Evolutionary conservation across 2,797 vertebrate species (phyloP).

Genomic region (Tangara arthus): DNA sequence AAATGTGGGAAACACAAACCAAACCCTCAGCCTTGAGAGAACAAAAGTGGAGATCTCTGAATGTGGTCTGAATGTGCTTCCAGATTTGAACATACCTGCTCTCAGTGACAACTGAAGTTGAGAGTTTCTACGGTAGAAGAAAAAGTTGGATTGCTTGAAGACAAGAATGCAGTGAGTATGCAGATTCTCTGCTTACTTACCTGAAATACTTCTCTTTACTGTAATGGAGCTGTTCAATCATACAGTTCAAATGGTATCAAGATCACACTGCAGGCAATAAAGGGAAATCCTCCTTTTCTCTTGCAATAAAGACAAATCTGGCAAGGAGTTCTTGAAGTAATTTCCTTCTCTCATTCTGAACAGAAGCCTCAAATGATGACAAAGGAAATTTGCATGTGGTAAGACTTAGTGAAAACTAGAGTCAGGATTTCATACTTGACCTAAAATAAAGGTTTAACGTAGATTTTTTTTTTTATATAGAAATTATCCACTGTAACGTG

Average conservation of each 20-base stretch:
- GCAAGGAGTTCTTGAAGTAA: neutral
- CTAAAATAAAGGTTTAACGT: neutral
- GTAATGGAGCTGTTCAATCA: neutral
- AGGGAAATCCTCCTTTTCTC: neutral
- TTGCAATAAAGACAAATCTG: neutral
- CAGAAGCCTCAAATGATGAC: neutral
- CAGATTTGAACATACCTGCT: neutral
- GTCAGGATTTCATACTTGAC: neutral
- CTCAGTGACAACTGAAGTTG: neutral
- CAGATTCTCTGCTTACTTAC: neutral
- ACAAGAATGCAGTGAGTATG: neutral
- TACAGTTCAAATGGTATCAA: neutral
- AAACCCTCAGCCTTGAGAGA: neutral
- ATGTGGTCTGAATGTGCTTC: neutral
- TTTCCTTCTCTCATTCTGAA: neutral
- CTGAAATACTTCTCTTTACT: neutral
- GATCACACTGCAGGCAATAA: neutral
- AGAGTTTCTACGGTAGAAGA: neutral
- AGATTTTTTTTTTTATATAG: neutral
- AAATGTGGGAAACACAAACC: neutral
- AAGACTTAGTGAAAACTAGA: neutral
- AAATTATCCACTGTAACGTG: neutral
- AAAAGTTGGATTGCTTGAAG: neutral
- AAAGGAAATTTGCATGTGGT: neutral
- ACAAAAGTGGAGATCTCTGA: neutral